Base-by-base conservation (phyloP, 2,797 vertebrate genomes). In the Sciurus vulgaris region DNA sequence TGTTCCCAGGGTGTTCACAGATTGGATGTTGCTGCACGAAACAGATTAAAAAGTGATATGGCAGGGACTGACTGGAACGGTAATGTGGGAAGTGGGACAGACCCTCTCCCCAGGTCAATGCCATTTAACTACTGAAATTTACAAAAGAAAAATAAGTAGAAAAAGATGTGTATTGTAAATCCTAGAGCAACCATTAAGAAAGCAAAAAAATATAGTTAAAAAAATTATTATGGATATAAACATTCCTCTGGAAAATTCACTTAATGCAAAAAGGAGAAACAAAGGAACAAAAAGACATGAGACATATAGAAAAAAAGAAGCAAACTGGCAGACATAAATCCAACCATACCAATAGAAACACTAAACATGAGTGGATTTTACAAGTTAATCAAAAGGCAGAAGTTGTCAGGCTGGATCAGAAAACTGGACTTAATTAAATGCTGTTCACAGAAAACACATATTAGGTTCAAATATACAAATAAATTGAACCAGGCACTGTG, bases 1-100 rank as follows among this genome's bases (percentile, higher is more conserved):
- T 94, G 20, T 89, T 69, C 78, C 89, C 81, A 93, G 93, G 86
- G 83, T 94, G 73, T 94, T 90, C 14, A 30, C 38, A 94, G 79
- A 89, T 49, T 96, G 83, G 12, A 94, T 74, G 35, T 41, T 93
- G 38, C 73, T 87, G 54, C 69, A 56, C 59, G 56, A 94, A 96
- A 90, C 26, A 84, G 61, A 85, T 82, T 94, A 49, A 95, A 97
- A 93, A 87, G 51, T 82, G 33, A 85, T 56, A 49, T 5, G 6
- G 7, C 14, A 4, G 51, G 26, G 7, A 86, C 30, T 44, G 47
- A 69, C 24, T 54, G 26, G 17, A 69, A 51, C 51, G 5, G 12
- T 26, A 51, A n/a, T 30, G 18, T 89, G 35, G 78, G 20, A 4
- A 33, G 5, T 11, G 2, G 8, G 51, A 26, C 49, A 63, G 69